Percentiles rank a stretch among this genome's conserved stretches.
These are phyloP conservation scores for Brachionus angularis DNA, from an alignment of 1,140 invertebrate genomes.

Conservation along the genomic window DNA sequence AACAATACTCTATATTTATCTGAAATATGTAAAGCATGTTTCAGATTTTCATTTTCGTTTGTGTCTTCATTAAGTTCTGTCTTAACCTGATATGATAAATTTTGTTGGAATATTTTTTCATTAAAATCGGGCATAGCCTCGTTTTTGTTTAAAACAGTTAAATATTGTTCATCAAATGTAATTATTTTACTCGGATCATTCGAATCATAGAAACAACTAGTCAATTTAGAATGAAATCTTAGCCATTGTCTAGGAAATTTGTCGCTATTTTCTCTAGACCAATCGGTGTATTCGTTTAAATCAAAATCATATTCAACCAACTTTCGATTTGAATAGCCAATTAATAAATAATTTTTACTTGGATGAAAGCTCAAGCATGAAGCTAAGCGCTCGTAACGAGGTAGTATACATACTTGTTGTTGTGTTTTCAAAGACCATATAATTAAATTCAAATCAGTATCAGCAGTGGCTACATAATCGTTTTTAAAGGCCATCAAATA, in stretches of 20 bases:
- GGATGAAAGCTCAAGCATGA: conserved; percentile 26
- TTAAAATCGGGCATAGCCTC: conserved; percentile 41
- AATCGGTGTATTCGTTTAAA: conserved; percentile 12
- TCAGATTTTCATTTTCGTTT: conserved; percentile 1
- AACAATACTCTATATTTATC: conserved; percentile 26
- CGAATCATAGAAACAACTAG: conserved; percentile 11
- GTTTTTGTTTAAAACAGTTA: conserved; percentile 20
- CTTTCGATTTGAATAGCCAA: conserved; percentile 14
- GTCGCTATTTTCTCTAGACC: background rate
- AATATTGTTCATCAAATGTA: conserved; percentile 35
- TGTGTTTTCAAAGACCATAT: conserved; percentile 36
- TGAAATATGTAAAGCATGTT: conserved; percentile 19
- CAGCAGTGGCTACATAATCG: conserved; percentile 16
- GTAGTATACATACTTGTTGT: background rate
- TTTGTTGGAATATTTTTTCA: conserved; percentile 28
- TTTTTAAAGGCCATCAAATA: conserved; percentile 29
- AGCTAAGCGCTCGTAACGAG: conserved; percentile 9
- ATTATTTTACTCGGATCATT: conserved; percentile 9
- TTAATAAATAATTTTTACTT: background rate
- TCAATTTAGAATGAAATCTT: conserved; percentile 3
- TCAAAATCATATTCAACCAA: conserved; percentile 38
- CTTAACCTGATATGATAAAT: no score
- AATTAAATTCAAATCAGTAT: conserved; percentile 28
- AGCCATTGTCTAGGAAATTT: conserved; percentile 28
- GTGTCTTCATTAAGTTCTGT: background rate